Evolutionary conservation across 1,140 invertebrate species (phyloP).

Genomic region (Eubasilissa regina): DNA sequence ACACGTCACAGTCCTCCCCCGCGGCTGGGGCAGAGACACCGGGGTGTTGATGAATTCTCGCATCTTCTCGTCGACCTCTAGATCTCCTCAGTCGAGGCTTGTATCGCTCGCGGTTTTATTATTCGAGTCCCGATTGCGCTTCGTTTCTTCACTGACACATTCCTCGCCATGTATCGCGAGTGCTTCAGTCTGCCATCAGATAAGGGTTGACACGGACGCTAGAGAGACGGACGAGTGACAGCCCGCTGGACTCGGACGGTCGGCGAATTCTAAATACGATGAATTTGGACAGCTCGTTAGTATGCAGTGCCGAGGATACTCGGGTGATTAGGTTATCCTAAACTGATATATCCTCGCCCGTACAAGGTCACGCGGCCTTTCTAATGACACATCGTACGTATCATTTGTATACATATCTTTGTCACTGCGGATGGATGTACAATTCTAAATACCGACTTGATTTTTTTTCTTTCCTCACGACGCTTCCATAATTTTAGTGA

Average conservation of each 20-base stretch:
- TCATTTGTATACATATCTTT: too few relatives aligned
- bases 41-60: too few relatives aligned
- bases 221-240: not conserved
- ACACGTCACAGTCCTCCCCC: too few relatives aligned
- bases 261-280: not conserved
- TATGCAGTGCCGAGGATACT: not conserved
- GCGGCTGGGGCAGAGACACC: too few relatives aligned
- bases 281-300: conserved; percentile 3
- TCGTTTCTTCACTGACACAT: conserved; percentile 1
- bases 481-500: too few relatives aligned
- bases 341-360: not conserved
- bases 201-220: conserved; percentile 21
- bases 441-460: too few relatives aligned
- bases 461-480: too few relatives aligned
- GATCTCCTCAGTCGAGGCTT: not conserved
- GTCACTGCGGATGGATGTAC: too few relatives aligned
- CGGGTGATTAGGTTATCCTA: not conserved
- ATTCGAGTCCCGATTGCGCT: not conserved
- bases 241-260: conserved; percentile 10
- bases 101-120: too few relatives aligned
- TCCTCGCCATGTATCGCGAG: conserved; percentile 7
- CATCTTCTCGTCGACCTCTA: not conserved
- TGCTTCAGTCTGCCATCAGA: not conserved
- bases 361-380: not conserved
- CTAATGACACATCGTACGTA: not conserved